Conservation (phyloP, 2,113 vertebrate genomes). For the Galbula dea region DNA sequence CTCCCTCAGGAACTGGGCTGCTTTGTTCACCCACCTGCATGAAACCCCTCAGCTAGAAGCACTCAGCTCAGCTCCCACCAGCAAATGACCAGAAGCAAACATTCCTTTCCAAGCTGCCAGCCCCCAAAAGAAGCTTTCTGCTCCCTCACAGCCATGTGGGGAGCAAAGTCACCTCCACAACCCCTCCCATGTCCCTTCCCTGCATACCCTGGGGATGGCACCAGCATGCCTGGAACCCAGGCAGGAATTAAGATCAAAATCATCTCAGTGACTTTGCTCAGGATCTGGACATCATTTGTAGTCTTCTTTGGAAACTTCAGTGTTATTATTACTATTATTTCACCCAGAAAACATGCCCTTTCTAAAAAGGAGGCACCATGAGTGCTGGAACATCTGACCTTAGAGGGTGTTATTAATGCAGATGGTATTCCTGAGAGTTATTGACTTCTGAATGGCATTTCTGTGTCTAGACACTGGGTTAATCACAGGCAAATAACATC, state of each 20-base stretch:
- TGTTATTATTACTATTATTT: neutral
- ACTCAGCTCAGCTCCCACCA: neutral
- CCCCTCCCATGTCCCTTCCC: neutral
- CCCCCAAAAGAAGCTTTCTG: accelerated
- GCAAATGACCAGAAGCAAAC: neutral
- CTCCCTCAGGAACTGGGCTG: neutral
- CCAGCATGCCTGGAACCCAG: accelerated
- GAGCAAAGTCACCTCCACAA: neutral
- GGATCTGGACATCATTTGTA: neutral
- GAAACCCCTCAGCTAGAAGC: neutral
- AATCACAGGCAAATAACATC: slow-evolving; percentile 41
- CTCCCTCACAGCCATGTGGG: neutral
- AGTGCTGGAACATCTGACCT: neutral
- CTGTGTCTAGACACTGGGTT: slow-evolving; percentile 53
- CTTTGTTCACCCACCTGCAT: neutral
- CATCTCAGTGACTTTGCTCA: neutral
- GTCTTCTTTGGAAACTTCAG: neutral
- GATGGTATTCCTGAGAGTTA: slow-evolving; percentile 39
- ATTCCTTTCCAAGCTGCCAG: neutral
- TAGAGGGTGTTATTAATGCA: neutral
- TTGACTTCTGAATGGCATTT: slow-evolving; percentile 36
- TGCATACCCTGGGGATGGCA: neutral
- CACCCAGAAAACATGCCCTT: neutral
- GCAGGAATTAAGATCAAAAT: neutral
- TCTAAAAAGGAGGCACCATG: neutral